Evolutionary conservation across 1,140 invertebrate genomes (phyloP).

Genomic region (Latrodectus geometricus): DNA sequence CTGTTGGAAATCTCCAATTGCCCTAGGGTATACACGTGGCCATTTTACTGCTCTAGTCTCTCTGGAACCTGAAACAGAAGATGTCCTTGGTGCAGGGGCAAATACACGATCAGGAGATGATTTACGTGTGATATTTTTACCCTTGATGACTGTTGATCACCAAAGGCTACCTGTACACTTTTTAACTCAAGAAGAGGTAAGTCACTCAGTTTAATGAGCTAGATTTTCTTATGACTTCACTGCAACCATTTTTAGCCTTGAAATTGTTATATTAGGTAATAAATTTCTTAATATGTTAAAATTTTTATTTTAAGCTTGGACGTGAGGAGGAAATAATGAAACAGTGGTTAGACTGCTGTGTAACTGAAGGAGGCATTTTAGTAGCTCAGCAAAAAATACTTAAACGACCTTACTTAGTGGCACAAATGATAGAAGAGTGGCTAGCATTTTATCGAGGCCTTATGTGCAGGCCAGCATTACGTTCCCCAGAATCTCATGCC

Average conservation of each 20-base stretch:
- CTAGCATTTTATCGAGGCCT: slow-evolving; percentile 92
- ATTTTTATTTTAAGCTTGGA: slow-evolving; percentile 76
- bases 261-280: too few relatives aligned
- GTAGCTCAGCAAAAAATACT: slow-evolving; percentile 83
- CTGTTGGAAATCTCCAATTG: slow-evolving; percentile 91
- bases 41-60: slow-evolving; percentile 95
- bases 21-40: slow-evolving; percentile 92
- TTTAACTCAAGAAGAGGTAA: slow-evolving; percentile 85
- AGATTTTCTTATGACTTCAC: too few relatives aligned
- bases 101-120: slow-evolving; percentile 70
- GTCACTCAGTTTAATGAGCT: too few relatives aligned
- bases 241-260: too few relatives aligned
- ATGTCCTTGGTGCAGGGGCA: slow-evolving; percentile 69
- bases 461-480: slow-evolving; percentile 14
- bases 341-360: slow-evolving; percentile 90
- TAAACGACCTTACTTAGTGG: slow-evolving; percentile 87
- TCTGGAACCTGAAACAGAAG: slow-evolving; percentile 78
- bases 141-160: slow-evolving; percentile 89
- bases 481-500: slow-evolving; percentile 55
- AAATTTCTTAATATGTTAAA: too few relatives aligned
- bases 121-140: slow-evolving; percentile 78
- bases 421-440: slow-evolving; percentile 97
- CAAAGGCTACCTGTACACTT: slow-evolving; percentile 94
- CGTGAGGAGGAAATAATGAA: slow-evolving; percentile 86
- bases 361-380: slow-evolving; percentile 84